Percentiles rank a stretch among this genome's conserved stretches.
Evolutionary conservation across 2,113 vertebrate species (phyloP).

Genomic region (Lepus europaeus): DNA sequence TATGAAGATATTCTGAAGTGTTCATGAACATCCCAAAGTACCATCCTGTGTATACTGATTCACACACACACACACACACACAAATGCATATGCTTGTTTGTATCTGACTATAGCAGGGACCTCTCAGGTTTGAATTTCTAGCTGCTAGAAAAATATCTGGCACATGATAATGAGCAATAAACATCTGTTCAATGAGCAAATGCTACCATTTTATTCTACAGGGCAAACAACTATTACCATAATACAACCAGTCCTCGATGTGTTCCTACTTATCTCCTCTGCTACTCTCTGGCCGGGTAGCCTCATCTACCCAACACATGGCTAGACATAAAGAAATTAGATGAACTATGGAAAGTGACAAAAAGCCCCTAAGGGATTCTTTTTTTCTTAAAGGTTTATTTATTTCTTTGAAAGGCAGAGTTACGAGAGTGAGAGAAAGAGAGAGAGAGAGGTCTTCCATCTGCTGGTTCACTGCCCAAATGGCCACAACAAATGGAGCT

Average conservation of each 20-base stretch:
- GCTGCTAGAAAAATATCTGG: constrained; percentile 35
- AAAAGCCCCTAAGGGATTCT: background rate
- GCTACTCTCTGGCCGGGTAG: background rate
- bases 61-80: too few species aligned
- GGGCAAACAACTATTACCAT: background rate
- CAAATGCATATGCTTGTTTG: background rate
- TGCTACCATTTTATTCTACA: background rate
- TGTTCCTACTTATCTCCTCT: background rate
- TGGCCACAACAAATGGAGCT: too few species aligned
- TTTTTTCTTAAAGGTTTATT: too few species aligned
- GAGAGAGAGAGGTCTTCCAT: too few species aligned
- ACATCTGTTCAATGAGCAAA: background rate
- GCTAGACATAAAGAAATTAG: background rate
- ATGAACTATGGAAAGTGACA: background rate
- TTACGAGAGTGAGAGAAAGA: too few species aligned
- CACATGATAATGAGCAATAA: background rate
- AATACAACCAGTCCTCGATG: background rate
- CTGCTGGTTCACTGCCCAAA: too few species aligned
- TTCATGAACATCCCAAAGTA: too few species aligned
- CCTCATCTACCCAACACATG: background rate
- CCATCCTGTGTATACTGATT: too few species aligned
- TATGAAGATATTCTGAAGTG: too few species aligned
- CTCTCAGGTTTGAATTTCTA: constrained; percentile 48
- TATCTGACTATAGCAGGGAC: background rate
- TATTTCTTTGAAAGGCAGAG: too few species aligned